Conservation (phyloP, 2,797 vertebrate species). For the Diglossa cyanea region DNA sequence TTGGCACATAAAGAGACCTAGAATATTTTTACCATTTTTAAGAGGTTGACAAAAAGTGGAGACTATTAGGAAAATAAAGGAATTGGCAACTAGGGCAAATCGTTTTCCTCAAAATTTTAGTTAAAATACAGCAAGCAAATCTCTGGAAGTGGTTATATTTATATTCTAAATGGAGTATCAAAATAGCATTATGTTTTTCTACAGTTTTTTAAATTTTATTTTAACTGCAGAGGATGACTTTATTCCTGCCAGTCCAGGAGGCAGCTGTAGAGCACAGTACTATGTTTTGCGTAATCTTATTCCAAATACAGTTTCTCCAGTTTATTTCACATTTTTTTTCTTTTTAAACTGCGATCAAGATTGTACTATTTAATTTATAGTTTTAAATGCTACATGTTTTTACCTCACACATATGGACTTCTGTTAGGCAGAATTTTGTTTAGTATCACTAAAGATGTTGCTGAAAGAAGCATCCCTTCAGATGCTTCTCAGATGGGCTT, state of each 20-base stretch:
- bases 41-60: not conserved
- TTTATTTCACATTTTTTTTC: not conserved
- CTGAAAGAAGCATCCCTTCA: not conserved
- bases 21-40: not conserved
- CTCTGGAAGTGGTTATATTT: not conserved
- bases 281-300: not conserved
- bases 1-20: not conserved
- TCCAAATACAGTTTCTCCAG: not conserved
- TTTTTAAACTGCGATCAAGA: not conserved
- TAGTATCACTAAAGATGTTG: not conserved
- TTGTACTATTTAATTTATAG: not conserved
- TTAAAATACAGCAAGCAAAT: not conserved
- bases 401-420: not conserved
- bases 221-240: not conserved
- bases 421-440: not conserved
- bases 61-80: not conserved
- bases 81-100: not conserved
- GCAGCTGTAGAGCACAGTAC: not conserved
- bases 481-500: not conserved
- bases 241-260: not conserved
- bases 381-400: not conserved
- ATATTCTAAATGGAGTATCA: not conserved
- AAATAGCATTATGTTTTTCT: not conserved
- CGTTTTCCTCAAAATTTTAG: not conserved
- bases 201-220: not conserved